phyloP scores from a whole-genome alignment of 2,888 invertebrate species.

The Heteromurus nitidus region DNA sequence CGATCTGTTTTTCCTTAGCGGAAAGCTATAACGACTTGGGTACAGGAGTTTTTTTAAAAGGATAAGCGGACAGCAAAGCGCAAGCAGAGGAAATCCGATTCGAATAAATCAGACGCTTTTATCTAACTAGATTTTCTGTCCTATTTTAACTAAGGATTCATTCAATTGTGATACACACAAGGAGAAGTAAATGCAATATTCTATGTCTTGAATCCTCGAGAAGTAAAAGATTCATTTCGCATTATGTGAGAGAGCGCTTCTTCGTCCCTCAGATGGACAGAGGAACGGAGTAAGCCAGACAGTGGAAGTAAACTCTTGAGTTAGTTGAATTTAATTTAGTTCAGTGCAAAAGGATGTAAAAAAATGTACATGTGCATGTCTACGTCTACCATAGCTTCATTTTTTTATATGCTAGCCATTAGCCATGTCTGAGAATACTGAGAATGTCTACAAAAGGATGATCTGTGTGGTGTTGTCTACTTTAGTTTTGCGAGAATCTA shows the following conservation, averaged over 20 bases:
- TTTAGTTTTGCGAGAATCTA: too few species aligned
- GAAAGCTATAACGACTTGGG: neutral
- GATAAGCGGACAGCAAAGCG: neutral
- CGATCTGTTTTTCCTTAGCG: neutral
- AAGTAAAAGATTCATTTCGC: neutral
- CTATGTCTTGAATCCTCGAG: neutral
- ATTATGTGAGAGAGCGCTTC: neutral
- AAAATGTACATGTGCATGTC: too few species aligned
- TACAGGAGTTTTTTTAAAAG: neutral
- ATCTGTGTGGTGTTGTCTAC: too few species aligned
- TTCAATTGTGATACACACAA: too few species aligned
- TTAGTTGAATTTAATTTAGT: conserved; percentile 49
- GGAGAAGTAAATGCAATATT: neutral
- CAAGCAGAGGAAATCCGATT: neutral
- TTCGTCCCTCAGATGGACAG: conserved; percentile 10
- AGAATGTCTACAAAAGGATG: neutral
- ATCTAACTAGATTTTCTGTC: neutral
- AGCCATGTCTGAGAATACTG: neutral
- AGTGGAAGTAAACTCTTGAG: neutral
- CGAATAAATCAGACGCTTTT: neutral
- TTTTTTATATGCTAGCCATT: neutral
- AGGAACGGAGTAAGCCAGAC: neutral
- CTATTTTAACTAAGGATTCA: neutral
- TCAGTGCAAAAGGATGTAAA: neutral
- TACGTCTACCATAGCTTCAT: neutral